phyloP scores from a whole-genome alignment of 1,140 invertebrate species.

The Dendrolimus punctatus region DNA sequence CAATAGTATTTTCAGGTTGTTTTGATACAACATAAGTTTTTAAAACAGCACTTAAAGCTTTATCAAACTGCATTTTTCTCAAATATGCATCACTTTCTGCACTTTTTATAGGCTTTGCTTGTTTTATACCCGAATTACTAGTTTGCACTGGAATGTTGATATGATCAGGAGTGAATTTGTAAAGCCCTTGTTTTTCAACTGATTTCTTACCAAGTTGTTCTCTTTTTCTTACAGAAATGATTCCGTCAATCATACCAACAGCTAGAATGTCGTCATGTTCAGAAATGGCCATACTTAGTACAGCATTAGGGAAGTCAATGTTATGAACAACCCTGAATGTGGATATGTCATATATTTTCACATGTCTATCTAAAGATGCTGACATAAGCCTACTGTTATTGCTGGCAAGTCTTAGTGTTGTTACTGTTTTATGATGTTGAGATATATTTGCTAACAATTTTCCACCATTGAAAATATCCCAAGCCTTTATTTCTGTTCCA shows the following conservation, averaged over 20 bases:
- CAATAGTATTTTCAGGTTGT: constrained; percentile 83
- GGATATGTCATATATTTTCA: constrained; percentile 94
- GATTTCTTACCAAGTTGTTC: constrained; percentile 71
- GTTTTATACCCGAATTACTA: constrained; percentile 70
- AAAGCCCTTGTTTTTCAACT: constrained; percentile 51
- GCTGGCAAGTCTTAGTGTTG: constrained; percentile 83
- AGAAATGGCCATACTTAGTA: constrained; percentile 89
- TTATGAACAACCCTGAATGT: constrained; percentile 92
- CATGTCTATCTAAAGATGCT: constrained; percentile 92
- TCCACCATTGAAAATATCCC: constrained; percentile 92
- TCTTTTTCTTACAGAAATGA: constrained; percentile 88
- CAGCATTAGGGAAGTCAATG: constrained; percentile 90
- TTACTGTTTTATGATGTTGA: constrained; percentile 96
- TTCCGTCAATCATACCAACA: constrained; percentile 93
- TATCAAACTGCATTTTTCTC: constrained; percentile 86
- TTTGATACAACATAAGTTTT: constrained; percentile 74
- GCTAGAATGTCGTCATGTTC: constrained; percentile 88
- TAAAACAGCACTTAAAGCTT: constrained; percentile 85
- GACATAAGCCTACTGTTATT: constrained; percentile 89
- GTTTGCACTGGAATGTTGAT: constrained; percentile 41
- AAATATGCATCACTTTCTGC: constrained; percentile 80
- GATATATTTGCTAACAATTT: constrained; percentile 85
- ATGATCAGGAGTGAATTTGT: constrained; percentile 73
- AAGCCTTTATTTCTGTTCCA: constrained; percentile 93
- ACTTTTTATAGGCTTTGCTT: constrained; percentile 63